phyloP scores from a whole-genome alignment of 2,888 invertebrate genomes.

The Cabera pusaria region DNA sequence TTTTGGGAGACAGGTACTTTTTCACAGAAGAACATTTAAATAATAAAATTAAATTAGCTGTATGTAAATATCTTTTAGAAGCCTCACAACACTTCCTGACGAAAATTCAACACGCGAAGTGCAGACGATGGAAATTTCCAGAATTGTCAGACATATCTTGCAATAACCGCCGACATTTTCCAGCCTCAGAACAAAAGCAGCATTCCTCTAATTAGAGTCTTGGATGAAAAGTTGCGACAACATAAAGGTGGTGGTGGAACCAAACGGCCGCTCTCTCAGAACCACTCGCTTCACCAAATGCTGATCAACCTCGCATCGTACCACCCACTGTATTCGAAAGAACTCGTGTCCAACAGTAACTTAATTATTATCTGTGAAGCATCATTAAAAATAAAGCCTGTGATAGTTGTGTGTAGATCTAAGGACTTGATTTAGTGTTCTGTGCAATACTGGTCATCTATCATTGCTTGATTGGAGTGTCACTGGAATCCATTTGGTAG shows the following conservation, averaged over 20 bases:
- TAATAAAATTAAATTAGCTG: too few relatives aligned
- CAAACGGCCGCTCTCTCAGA: slow-evolving; percentile 36
- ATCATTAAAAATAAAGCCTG: slow-evolving; percentile 2
- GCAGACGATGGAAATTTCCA: too few relatives aligned
- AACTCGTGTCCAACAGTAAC: slow-evolving; percentile 7
- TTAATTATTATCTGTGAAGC: slow-evolving; percentile 1
- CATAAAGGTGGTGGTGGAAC: slow-evolving; percentile 40
- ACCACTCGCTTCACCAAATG: slow-evolving; percentile 35
- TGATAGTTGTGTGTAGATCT: too few relatives aligned
- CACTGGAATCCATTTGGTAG: slow-evolving; percentile 11
- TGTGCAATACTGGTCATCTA: slow-evolving; percentile 9
- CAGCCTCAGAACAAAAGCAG: too few relatives aligned
- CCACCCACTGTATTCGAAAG: slow-evolving; percentile 28
- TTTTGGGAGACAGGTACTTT: too few relatives aligned
- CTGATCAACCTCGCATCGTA: slow-evolving; percentile 35
- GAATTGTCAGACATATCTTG: too few relatives aligned
- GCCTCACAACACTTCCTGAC: too few relatives aligned
- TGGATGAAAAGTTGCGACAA: slow-evolving; percentile 31
- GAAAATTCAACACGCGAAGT: too few relatives aligned
- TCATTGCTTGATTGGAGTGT: slow-evolving; percentile 15
- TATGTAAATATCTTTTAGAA: too few relatives aligned
- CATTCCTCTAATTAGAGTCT: slow-evolving; percentile 22
- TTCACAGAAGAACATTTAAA: too few relatives aligned
- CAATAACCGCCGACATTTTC: slow-evolving; percentile 3
- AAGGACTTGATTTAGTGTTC: slow-evolving; percentile 1